Percentiles rank a stretch among this genome's conserved stretches.
phyloP scores from a whole-genome alignment of 2,797 vertebrate species.

The Taenioides sp. region DNA sequence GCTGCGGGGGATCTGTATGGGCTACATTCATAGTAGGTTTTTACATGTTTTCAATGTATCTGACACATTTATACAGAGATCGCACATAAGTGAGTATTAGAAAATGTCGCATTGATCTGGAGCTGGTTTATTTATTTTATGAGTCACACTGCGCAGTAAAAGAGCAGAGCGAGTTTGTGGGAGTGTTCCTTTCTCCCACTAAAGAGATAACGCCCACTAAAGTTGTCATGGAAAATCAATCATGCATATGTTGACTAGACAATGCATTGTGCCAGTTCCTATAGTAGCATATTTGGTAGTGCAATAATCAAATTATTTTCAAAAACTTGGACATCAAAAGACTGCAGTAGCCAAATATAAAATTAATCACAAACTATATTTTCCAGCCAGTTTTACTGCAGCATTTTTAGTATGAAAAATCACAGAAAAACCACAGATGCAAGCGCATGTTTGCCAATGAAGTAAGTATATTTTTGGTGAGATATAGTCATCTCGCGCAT shows the following conservation, averaged over 20 bases:
- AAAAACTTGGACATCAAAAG: not conserved
- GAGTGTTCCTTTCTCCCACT: not conserved
- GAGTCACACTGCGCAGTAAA: not conserved
- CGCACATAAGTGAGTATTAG: not conserved
- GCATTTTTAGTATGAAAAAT: not conserved
- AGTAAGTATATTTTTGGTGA: not conserved
- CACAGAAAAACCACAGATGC: not conserved
- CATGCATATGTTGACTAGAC: not conserved
- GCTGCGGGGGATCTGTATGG: not conserved
- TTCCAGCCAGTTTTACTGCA: not conserved
- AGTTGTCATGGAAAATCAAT: slow-evolving; percentile 9
- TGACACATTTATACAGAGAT: not conserved
- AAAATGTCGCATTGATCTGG: slow-evolving; percentile 1
- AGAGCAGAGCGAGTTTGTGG: not conserved
- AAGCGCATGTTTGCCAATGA: not conserved
- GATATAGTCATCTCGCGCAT: not conserved
- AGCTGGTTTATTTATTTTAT: not conserved
- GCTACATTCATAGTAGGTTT: slow-evolving; percentile 5
- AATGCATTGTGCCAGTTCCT: not conserved
- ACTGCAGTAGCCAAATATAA: not conserved
- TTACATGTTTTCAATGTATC: not conserved
- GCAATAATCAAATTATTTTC: not conserved
- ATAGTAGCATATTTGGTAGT: not conserved
- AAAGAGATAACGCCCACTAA: no score
- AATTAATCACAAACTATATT: not conserved